phyloP scores from a whole-genome alignment of 2,797 vertebrate species.

The Acrossocheilus wenchowensis region DNA sequence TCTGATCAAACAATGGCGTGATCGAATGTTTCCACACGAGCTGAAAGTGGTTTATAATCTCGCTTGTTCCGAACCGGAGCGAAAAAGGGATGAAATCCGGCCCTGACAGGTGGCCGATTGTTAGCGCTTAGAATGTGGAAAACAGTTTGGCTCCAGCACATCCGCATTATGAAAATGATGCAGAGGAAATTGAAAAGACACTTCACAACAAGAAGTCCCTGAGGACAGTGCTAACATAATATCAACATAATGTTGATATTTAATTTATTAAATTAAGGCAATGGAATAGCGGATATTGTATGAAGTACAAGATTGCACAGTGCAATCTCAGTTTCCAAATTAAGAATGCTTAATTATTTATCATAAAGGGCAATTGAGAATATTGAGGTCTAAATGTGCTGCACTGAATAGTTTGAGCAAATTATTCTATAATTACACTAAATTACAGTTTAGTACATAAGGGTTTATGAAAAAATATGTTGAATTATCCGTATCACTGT shows the following conservation, averaged over 20 bases:
- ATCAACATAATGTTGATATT: slow-evolving; percentile 23
- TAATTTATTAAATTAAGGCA: slow-evolving; percentile 27
- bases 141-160: slow-evolving; percentile 31
- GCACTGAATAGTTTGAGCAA: slow-evolving; percentile 11
- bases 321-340: slow-evolving; percentile 26
- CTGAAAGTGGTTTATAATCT: slow-evolving; percentile 63
- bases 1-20: slow-evolving; percentile 77
- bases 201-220: slow-evolving; percentile 10
- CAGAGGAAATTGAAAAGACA: slow-evolving; percentile 37
- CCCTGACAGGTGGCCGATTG: slow-evolving; percentile 54
- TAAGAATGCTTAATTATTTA: slow-evolving; percentile 36
- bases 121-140: slow-evolving; percentile 30
- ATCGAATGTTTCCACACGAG: slow-evolving; percentile 69
- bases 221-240: slow-evolving; percentile 19
- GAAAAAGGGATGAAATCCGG: slow-evolving; percentile 47
- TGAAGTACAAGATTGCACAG: neutral
- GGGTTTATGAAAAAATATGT: slow-evolving; percentile 28
- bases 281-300: slow-evolving; percentile 12
- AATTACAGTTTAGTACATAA: slow-evolving; percentile 49
- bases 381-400: slow-evolving; percentile 39
- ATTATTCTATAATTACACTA: slow-evolving; percentile 51
- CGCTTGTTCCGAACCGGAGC: slow-evolving; percentile 18
- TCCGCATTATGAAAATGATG: slow-evolving; percentile 36
- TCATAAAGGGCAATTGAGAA: slow-evolving; percentile 9
- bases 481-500: slow-evolving; percentile 1